Conservation (phyloP, 2,888 invertebrate species). For the Synanthedon tipuliformis region DNA sequence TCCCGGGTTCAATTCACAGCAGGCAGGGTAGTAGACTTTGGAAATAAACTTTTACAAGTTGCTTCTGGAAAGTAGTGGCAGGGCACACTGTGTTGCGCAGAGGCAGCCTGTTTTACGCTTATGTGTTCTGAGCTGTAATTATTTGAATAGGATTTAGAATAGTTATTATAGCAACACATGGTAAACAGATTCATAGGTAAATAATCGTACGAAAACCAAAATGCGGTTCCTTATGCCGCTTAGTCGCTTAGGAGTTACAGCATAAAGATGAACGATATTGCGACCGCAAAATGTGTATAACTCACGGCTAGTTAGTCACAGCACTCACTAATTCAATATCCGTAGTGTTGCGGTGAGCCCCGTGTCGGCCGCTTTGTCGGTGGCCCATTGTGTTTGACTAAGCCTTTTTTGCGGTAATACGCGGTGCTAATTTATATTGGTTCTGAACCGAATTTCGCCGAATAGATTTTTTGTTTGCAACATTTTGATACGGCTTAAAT, state of each 20-base stretch:
- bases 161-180: no score
- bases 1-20: no score
- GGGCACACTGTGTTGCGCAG: no score
- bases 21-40: no score
- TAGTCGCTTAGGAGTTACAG: neutral
- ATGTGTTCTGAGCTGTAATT: no score
- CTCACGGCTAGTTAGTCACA: slow-evolving; percentile 42
- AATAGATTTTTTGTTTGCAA: slow-evolving; percentile 26
- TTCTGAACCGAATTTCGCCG: slow-evolving; percentile 30
- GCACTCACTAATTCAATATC: slow-evolving; percentile 22
- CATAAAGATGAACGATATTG: slow-evolving; percentile 10
- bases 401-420: slow-evolving; percentile 31
- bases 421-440: slow-evolving; percentile 39
- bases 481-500: no score
- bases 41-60: no score
- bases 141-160: no score
- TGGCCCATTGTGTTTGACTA: slow-evolving; percentile 26
- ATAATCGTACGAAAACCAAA: neutral
- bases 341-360: slow-evolving; percentile 10
- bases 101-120: no score
- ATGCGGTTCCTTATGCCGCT: neutral
- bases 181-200: no score
- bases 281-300: slow-evolving; percentile 42
- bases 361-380: slow-evolving; percentile 17
- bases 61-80: no score